Percentiles rank a stretch among this genome's conserved stretches.
phyloP scores from a whole-genome alignment of 2,888 invertebrate species.

The Aelia acuminata region DNA sequence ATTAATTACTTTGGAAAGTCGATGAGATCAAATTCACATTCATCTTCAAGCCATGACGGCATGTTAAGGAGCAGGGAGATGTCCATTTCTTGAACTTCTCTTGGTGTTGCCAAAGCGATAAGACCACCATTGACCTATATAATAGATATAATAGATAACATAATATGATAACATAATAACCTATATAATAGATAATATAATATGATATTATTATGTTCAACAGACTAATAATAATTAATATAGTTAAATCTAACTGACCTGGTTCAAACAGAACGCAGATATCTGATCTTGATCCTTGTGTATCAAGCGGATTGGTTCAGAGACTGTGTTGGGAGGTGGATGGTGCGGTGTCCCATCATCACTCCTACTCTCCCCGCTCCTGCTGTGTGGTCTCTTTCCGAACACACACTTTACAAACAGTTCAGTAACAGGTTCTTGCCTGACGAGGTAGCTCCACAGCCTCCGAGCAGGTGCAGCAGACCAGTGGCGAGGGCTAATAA shows the following conservation, averaged over 20 bases:
- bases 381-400: slow-evolving; percentile 73
- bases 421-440: slow-evolving; percentile 93
- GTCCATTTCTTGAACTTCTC: slow-evolving; percentile 98
- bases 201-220: not conserved
- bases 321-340: not conserved
- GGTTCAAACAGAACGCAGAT: slow-evolving; percentile 95
- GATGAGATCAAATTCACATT: slow-evolving; percentile 96
- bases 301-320: slow-evolving; percentile 92
- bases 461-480: slow-evolving; percentile 84
- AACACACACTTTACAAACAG: slow-evolving; percentile 96
- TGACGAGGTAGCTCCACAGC: slow-evolving; percentile 93
- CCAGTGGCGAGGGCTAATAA: slow-evolving; percentile 74
- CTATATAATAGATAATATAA: slow-evolving; percentile 70
- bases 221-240: not conserved
- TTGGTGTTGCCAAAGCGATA: slow-evolving; percentile 93
- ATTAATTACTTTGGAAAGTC: slow-evolving; percentile 76
- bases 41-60: slow-evolving; percentile 95
- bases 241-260: slow-evolving; percentile 72
- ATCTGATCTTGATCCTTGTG: slow-evolving; percentile 99
- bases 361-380: slow-evolving; percentile 50
- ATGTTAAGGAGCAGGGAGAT: slow-evolving; percentile 92
- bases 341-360: not conserved
- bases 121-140: slow-evolving; percentile 81
- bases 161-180: slow-evolving; percentile 73
- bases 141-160: slow-evolving; percentile 51